Base-by-base conservation (phyloP, 1,140 invertebrate species). In the Drosophila tsacasi region DNA sequence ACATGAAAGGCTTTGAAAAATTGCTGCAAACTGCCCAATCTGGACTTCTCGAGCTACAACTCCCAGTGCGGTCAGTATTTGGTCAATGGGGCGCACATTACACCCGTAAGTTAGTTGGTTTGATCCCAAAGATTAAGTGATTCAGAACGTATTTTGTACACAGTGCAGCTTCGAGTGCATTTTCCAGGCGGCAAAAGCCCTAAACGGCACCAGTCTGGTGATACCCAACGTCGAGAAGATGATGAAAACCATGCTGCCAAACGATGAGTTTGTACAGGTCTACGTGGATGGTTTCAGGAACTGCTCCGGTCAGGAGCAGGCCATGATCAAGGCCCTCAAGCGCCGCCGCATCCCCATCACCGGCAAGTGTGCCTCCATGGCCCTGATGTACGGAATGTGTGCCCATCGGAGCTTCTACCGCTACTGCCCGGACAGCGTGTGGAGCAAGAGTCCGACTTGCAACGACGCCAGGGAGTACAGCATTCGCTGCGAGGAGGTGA, bases 141-240 rank as follows among this genome's bases (percentile, higher is more conserved):
- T 47, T 10, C 15, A 12, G 4, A 39, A 15, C 0, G n/a, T 13
- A 5, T 12, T 15, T 2, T 76, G 5, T n/a, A n/a, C n/a, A n/a
- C 63, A 83, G 81, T 83, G 81, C 52, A 66, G 47, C 37, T 83
- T 81, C 9, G 79, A 81, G 17, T 81, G 81, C 65, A 30, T 76
- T 39, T 83, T 79, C 10, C 60, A 46, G n/a, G 49, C 75, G 0
- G 64, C 52, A 0, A 50, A 58, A 1, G 71, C 42, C 0, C 1
- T 83, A 0, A 83, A 83, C 17, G 81, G 81, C 42, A 83, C 81
- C 0, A 39, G 37, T 2, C 10, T 83, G 71, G 25, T 63, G 0
- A 2, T 79, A 47, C 69, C 65, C 2, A 83, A 83, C 3, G 35
- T 83, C 5, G 47, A 71, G 3, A 37, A 25, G 13, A 76, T 83